A percentile compares a stretch with the other conserved stretches of the same genome.
Evolutionary conservation across 2,888 invertebrate species (phyloP).

Genomic region (Drosophila maculinotata): DNA sequence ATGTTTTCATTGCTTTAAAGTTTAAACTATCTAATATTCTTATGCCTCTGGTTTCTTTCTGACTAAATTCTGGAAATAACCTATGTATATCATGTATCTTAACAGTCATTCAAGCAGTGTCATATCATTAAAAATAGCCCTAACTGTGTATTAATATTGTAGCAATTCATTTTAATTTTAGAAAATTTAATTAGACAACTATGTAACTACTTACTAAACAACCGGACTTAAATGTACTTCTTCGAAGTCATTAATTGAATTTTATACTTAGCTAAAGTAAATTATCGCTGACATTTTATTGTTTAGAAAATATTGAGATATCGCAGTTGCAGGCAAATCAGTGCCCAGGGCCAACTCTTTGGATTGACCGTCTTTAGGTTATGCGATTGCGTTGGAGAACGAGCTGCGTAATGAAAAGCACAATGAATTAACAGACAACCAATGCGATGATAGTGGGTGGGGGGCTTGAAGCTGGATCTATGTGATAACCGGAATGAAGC

Average conservation of each 20-base stretch:
- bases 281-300: conserved; percentile 12
- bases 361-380: background rate
- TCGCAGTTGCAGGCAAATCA: conserved; percentile 8
- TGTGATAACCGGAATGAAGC: conserved; percentile 47
- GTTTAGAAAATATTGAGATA: conserved; percentile 26
- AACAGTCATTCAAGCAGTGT: no score
- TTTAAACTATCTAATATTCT: no score
- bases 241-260: background rate
- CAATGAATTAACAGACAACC: conserved; percentile 65
- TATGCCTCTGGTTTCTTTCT: no score
- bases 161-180: no score
- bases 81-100: no score
- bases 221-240: no score
- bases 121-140: no score
- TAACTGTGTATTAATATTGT: no score
- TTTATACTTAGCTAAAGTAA: background rate
- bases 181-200: no score
- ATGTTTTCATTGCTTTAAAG: no score
- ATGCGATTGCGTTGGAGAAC: background rate
- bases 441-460: conserved; percentile 14
- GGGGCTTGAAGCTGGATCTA: conserved; percentile 6
- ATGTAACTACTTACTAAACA: no score
- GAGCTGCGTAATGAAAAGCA: conserved; percentile 59
- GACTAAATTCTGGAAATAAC: no score
- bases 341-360: background rate